Evolutionary conservation across 1,140 invertebrate species (phyloP).

Genomic region (Wasmannia auropunctata): DNA sequence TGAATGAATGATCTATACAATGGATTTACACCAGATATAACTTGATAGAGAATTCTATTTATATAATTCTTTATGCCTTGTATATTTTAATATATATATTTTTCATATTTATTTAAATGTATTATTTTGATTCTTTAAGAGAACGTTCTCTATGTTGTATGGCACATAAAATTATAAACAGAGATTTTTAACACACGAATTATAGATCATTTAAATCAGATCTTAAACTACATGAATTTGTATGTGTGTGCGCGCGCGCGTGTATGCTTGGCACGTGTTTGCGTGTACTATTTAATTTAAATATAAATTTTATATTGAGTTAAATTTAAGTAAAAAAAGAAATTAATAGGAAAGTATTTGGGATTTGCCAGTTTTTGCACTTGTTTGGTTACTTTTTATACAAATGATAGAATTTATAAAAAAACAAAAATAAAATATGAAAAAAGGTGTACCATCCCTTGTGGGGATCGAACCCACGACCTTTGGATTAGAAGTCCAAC

Average conservation of each 20-base stretch:
- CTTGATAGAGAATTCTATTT: background rate
- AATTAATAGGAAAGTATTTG: background rate
- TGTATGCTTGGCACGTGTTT: background rate
- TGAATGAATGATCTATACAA: background rate
- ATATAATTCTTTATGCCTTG: background rate
- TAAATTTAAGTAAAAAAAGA: background rate
- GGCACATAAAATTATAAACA: background rate
- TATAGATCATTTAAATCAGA: background rate
- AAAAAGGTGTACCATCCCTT: constrained; percentile 81
- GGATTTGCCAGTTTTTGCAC: background rate
- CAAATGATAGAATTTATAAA: background rate
- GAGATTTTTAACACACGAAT: background rate
- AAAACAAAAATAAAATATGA: background rate
- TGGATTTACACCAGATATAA: too few relatives aligned
- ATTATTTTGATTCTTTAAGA: background rate
- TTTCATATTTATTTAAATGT: background rate
- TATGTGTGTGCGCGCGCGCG: background rate
- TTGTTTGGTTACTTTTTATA: background rate
- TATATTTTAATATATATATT: background rate
- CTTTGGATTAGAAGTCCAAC: constrained; percentile 88
- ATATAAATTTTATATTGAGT: background rate
- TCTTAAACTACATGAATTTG: background rate
- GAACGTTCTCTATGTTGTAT: background rate
- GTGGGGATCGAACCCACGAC: constrained; percentile 88
- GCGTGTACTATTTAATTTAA: background rate